Base-by-base conservation (phyloP, 2,113 vertebrate species). In the Esox niger region DNA sequence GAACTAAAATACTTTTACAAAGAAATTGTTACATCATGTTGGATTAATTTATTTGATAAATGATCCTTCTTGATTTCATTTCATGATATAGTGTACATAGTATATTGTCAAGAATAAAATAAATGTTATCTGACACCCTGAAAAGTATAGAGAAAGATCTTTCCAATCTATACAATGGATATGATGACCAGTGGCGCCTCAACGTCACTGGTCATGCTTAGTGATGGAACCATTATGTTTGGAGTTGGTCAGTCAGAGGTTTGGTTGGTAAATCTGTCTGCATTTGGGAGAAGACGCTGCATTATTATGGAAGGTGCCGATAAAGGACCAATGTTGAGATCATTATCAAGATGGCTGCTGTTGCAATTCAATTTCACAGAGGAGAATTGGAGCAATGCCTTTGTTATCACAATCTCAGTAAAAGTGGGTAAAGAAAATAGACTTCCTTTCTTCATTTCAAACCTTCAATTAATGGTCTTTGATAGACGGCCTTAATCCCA, bases 311-410 rank as follows among this genome's bases (percentile, higher is more conserved):
- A 78, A 52, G 38, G 29, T 33, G 35, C 69, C 63, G 81, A 86
- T 82, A 75, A 80, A 72, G 46, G 46, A 25, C 38, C 38, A 63
- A 60, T 7, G 57, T 30, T 23, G 63, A 80, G 84, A 86, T 84
- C 71, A 58, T 80, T 85, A 88, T 87, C 79, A 80, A 87, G 79
- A 86, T 85, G 68, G 77, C 66, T 62, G 64, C 69, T 69, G 64
- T 68, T 62, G 83, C 75, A 87, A 89, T 89, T 86, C 84, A 75
- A 83, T 74, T 69, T 78, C 80, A 85, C 74, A 77, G 73, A 60
- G 62, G 70, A 69, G 73, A 79, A 82, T 80, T 75, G 21, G n/a
- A 31, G 29, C 30, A 32, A 23, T 21, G n/a, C 69, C 27, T 15
- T 30, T 49, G 25, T 70, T 70, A 68, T 67, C 70, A 55, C 43